Evolutionary conservation across 2,113 vertebrate species (phyloP).

Genomic region (Pseudorasbora parva): DNA sequence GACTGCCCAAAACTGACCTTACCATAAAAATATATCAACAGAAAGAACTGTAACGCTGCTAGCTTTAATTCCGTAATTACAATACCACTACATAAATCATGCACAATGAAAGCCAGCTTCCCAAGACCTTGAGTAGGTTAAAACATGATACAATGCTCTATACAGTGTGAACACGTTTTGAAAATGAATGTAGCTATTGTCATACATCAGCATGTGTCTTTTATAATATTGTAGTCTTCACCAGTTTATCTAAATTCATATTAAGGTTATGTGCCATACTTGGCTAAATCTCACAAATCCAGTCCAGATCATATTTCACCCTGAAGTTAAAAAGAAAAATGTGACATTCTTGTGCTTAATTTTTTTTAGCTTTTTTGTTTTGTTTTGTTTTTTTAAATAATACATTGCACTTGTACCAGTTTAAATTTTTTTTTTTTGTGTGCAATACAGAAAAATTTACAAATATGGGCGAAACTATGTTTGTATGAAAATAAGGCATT

Average conservation of each 20-base stretch:
- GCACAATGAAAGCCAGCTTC: constrained; percentile 79
- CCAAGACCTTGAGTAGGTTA: constrained; percentile 74
- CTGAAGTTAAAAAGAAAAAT: not conserved
- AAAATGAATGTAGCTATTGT: constrained; percentile 40
- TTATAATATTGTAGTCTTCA: constrained; percentile 8
- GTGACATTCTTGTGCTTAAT: too few species aligned
- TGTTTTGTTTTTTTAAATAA: too few species aligned
- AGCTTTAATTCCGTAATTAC: constrained; percentile 69
- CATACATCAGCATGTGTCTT: constrained; percentile 42
- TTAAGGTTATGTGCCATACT: constrained; percentile 2
- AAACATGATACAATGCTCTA: constrained; percentile 72
- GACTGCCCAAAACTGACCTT: constrained; percentile 45
- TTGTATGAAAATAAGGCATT: too few species aligned
- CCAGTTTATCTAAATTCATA: not conserved
- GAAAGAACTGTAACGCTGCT: constrained; percentile 61
- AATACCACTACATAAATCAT: constrained; percentile 79
- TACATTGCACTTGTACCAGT: too few species aligned
- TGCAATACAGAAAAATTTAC: too few species aligned
- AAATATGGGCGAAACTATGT: not conserved
- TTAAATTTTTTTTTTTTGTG: too few species aligned
- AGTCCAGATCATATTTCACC: not conserved
- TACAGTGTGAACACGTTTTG: constrained; percentile 63
- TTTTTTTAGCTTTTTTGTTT: too few species aligned
- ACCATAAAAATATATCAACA: constrained; percentile 63
- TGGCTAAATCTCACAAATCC: not conserved